Evolutionary conservation across 2,888 invertebrate species (phyloP).

Genomic region (Marasmarcha lunaedactyla): DNA sequence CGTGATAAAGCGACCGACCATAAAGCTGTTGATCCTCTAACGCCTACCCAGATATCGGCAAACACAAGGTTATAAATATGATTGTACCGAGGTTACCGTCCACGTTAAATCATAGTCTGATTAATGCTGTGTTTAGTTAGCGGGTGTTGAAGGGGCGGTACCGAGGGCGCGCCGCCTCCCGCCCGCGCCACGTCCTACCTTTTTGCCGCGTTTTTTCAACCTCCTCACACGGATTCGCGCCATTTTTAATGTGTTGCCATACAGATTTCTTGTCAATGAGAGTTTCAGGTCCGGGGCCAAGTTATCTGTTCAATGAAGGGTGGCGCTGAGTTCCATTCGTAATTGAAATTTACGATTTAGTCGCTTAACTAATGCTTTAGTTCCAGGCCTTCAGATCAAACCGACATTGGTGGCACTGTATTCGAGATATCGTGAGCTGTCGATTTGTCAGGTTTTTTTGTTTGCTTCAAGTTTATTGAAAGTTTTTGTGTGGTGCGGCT

Average conservation of each 20-base stretch:
- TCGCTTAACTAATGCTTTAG: too few species aligned
- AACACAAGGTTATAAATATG: too few species aligned
- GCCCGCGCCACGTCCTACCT: constrained; percentile 47
- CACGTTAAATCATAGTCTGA: background rate
- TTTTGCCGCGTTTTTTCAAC: constrained; percentile 39
- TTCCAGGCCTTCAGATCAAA: too few species aligned
- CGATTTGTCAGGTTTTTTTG: constrained; percentile 22
- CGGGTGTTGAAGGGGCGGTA: constrained; percentile 42
- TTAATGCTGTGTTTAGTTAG: constrained; percentile 1
- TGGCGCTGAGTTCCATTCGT: too few species aligned
- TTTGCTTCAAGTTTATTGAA: constrained; percentile 2
- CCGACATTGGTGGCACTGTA: too few species aligned
- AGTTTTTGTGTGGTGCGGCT: background rate
- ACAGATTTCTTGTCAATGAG: constrained; percentile 33
- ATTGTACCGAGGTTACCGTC: background rate
- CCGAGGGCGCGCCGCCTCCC: constrained; percentile 63
- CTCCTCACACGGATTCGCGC: too few species aligned
- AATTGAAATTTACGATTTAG: too few species aligned
- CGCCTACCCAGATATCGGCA: too few species aligned
- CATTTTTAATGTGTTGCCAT: constrained; percentile 38
- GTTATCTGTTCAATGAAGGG: too few species aligned
- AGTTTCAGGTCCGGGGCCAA: too few species aligned
- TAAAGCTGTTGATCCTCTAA: too few species aligned
- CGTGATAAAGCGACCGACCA: too few species aligned
- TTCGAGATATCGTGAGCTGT: constrained; percentile 17